A percentile compares a stretch with the other conserved stretches of the same genome.
These are phyloP conservation scores for Podarcis cretensis DNA, from an alignment of 2,113 vertebrate species.

Conservation along the genomic window DNA sequence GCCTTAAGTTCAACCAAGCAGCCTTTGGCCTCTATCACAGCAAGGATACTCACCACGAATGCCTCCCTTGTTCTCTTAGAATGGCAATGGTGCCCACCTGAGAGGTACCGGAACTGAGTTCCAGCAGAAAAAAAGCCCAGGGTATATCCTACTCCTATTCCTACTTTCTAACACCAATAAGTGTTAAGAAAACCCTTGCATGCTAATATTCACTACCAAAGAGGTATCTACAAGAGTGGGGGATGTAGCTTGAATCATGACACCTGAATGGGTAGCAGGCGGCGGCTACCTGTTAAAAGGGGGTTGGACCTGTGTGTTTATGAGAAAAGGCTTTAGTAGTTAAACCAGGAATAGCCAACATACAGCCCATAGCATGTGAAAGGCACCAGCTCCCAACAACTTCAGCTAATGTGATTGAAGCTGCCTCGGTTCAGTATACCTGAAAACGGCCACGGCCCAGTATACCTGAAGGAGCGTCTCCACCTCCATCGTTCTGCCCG, in stretches of 20 bases:
- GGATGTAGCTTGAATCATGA: neutral
- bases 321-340: rapidly evolving
- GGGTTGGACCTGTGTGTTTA: neutral
- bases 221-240: neutral
- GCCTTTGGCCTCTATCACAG: neutral
- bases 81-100: no score
- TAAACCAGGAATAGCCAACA: neutral
- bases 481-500: no score
- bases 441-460: no score
- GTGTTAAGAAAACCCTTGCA: neutral
- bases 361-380: no score
- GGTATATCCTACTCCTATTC: neutral
- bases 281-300: neutral
- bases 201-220: neutral
- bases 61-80: no score
- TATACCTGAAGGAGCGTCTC: no score
- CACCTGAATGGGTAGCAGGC: no score
- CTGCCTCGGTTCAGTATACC: no score
- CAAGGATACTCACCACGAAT: neutral
- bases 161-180: neutral
- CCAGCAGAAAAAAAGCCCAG: no score
- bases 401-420: no score
- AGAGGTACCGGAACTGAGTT: no score
- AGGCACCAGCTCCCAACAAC: no score
- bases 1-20: neutral